Percentiles rank a stretch among this genome's conserved stretches.
phyloP scores from a whole-genome alignment of 2,888 invertebrate genomes.

The Psylliodes chrysocephalus region DNA sequence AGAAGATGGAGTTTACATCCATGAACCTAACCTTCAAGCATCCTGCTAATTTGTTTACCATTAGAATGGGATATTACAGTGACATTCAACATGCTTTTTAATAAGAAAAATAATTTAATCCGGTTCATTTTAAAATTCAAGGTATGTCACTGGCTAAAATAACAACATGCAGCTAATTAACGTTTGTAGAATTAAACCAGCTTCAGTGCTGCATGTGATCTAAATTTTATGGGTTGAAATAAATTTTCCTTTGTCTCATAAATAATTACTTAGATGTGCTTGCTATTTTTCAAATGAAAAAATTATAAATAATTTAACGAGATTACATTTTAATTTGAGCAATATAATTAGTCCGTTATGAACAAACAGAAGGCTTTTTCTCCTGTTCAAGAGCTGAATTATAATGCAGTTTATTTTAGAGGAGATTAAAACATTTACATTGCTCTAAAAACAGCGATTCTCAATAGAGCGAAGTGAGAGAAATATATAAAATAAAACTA shows the following conservation, averaged over 20 bases:
- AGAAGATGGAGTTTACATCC: too few species aligned
- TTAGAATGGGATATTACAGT: too few species aligned
- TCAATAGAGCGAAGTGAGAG: too few species aligned
- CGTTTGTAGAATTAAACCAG: constrained; percentile 3
- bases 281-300: background rate
- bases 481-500: too few species aligned
- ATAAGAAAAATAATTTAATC: too few species aligned
- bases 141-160: background rate
- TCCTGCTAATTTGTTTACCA: too few species aligned
- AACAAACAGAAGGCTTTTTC: constrained; percentile 6
- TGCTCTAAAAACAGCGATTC: too few species aligned
- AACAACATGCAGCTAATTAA: constrained; percentile 10
- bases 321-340: constrained; percentile 16
- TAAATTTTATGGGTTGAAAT: background rate
- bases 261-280: background rate
- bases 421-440: constrained; percentile 2
- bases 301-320: constrained; percentile 5
- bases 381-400: background rate
- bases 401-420: background rate
- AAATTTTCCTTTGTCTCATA: background rate
- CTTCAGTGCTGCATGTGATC: background rate
- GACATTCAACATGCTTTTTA: too few species aligned
- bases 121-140: too few species aligned
- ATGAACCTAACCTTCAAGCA: too few species aligned
- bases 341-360: background rate